Percentiles rank a stretch among this genome's conserved stretches.
Conservation (phyloP, 2,113 vertebrate species). For the Smithornis capensis region DNA sequence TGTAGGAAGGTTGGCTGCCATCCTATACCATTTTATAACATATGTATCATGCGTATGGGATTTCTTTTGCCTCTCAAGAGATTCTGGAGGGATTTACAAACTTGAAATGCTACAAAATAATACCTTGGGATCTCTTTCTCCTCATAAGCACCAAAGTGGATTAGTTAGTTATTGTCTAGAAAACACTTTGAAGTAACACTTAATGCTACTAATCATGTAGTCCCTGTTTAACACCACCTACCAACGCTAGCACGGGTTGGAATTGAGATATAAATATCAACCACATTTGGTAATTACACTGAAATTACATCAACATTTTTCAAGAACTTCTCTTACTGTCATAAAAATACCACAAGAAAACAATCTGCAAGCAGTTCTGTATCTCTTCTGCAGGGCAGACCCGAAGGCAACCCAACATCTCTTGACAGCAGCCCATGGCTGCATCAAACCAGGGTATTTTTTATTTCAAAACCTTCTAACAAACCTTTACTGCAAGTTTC, state of each 20-base stretch:
- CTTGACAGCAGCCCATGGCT: not conserved
- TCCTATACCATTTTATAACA: not conserved
- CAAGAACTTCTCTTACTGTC: not conserved
- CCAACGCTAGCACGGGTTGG: not conserved
- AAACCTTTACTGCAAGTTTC: not conserved
- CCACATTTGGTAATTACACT: not conserved
- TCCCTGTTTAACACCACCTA: not conserved
- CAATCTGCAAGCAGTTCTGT: not conserved
- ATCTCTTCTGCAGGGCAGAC: not conserved
- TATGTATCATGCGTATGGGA: not conserved
- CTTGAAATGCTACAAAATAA: not conserved
- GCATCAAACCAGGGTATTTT: not conserved
- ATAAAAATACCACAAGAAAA: not conserved
- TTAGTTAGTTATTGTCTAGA: conserved; percentile 16
- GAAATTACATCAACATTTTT: conserved; percentile 18
- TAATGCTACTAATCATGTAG: not conserved
- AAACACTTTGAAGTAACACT: conserved; percentile 20
- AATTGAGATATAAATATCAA: not conserved
- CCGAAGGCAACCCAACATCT: not conserved
- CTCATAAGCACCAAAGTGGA: conserved; percentile 5
- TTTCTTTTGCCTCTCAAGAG: not conserved
- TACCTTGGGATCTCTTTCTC: not conserved
- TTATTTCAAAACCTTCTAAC: not conserved
- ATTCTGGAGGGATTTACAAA: not conserved
- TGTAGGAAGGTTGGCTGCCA: not conserved